A percentile compares a stretch with the other conserved stretches of the same genome.
Conservation (phyloP, 2,797 vertebrate genomes). For the Allobates femoralis region DNA sequence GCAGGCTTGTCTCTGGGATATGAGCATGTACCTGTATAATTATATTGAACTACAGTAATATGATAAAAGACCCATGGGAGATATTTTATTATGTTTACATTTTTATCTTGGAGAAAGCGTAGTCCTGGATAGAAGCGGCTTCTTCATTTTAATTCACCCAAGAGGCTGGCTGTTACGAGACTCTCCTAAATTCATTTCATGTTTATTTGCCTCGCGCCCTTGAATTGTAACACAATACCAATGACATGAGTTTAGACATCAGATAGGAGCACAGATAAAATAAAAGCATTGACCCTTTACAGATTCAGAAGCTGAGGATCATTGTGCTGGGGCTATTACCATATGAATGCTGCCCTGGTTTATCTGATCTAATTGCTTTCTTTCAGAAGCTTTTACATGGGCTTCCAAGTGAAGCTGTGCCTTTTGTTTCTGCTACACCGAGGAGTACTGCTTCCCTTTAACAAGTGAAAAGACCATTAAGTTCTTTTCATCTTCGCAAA, state of each 20-base stretch:
- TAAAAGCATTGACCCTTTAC: constrained; percentile 44
- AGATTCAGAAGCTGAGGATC: constrained; percentile 42
- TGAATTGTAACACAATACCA: constrained; percentile 32
- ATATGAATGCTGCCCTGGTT: constrained; percentile 43
- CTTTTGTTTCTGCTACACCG: constrained; percentile 32
- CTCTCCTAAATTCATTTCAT: constrained; percentile 26
- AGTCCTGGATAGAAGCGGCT: constrained; percentile 9
- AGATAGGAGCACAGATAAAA: constrained; percentile 49
- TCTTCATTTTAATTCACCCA: constrained; percentile 26
- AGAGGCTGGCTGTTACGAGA: not conserved
- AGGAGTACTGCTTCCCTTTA: constrained; percentile 16
- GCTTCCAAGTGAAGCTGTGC: not conserved
- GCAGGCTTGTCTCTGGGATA: not conserved
- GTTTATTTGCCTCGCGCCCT: constrained; percentile 50
- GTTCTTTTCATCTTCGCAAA: constrained; percentile 15
- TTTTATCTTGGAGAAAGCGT: constrained; percentile 14
- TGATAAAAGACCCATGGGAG: constrained; percentile 1
- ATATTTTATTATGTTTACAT: constrained; percentile 34
- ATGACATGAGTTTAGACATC: constrained; percentile 48
- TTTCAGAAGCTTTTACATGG: constrained; percentile 38
- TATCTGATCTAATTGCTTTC: constrained; percentile 51
- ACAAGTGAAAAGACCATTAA: not conserved
- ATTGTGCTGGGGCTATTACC: constrained; percentile 42
- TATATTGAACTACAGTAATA: constrained; percentile 7
- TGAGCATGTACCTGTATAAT: not conserved